These are phyloP conservation scores for Balanococcus diminutus DNA, from an alignment of 2,888 invertebrate genomes.

Conservation along the genomic window DNA sequence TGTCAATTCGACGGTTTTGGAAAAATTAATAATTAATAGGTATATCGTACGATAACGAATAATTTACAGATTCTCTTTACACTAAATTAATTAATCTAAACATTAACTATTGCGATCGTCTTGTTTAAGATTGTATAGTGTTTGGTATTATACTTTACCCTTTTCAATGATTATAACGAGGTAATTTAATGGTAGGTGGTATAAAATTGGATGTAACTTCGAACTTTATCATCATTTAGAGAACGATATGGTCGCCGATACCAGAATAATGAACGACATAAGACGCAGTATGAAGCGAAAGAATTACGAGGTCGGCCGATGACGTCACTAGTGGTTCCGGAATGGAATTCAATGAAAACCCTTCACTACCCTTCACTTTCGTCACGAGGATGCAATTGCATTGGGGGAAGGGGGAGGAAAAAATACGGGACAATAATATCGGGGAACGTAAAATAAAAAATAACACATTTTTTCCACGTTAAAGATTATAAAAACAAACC, in stretches of 20 bases:
- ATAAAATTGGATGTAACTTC: slow-evolving; percentile 36
- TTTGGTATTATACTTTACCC: slow-evolving; percentile 42
- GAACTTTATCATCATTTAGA: slow-evolving; percentile 42
- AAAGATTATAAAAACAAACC: neutral
- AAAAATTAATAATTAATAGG: neutral
- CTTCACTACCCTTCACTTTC: neutral
- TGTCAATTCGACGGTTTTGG: neutral
- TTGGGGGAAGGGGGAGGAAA: neutral
- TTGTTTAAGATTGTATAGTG: slow-evolving; percentile 10
- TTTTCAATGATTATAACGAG: slow-evolving; percentile 16
- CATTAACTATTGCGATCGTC: neutral
- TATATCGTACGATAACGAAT: neutral
- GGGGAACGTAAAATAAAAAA: no score
- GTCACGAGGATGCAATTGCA: neutral
- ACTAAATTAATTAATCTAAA: slow-evolving; percentile 29
- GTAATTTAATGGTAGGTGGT: neutral
- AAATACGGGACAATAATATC: no score
- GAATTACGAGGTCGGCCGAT: slow-evolving; percentile 37
- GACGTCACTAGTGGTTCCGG: slow-evolving; percentile 22
- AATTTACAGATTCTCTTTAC: neutral
- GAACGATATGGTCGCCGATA: slow-evolving; percentile 38
- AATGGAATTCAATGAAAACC: slow-evolving; percentile 24
- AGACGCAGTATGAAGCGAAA: slow-evolving; percentile 31
- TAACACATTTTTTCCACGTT: neutral
- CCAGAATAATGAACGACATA: slow-evolving; percentile 37